phyloP scores from a whole-genome alignment of 2,797 vertebrate genomes.

The Myotis findleyi region DNA sequence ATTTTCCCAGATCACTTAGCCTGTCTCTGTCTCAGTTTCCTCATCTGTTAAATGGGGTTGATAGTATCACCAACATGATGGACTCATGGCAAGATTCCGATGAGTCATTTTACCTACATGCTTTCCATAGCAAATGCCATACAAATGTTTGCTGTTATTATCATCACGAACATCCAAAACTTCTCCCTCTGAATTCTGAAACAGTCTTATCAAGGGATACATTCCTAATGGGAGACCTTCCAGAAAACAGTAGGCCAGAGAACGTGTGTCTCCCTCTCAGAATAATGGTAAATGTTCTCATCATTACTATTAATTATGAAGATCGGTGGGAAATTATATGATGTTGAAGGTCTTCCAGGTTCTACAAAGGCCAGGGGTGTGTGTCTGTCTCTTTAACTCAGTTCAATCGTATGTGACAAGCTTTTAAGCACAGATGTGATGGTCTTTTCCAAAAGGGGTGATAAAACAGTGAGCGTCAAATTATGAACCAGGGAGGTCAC shows the following conservation, averaged over 20 bases:
- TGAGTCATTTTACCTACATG: neutral
- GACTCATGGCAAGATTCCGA: neutral
- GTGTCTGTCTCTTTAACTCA: neutral
- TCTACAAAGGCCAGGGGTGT: neutral
- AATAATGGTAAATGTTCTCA: neutral
- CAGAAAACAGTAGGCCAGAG: too few species aligned
- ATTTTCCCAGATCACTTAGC: neutral
- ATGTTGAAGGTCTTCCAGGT: neutral
- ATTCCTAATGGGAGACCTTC: too few species aligned
- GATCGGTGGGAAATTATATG: neutral
- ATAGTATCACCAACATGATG: neutral
- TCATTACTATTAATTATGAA: neutral
- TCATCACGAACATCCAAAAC: neutral
- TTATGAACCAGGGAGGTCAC: too few species aligned
- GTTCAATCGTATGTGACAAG: neutral
- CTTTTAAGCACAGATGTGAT: neutral
- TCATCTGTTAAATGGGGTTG: neutral
- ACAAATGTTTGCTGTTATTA: neutral
- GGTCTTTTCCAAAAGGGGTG: neutral
- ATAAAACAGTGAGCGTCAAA: neutral
- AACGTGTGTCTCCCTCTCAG: neutral
- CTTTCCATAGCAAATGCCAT: neutral
- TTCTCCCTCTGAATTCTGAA: neutral
- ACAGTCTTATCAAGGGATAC: neutral
- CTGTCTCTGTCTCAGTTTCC: neutral